A percentile compares a stretch with the other conserved stretches of the same genome.
phyloP scores from a whole-genome alignment of 2,888 invertebrate species.

The Parelbella ahira region DNA sequence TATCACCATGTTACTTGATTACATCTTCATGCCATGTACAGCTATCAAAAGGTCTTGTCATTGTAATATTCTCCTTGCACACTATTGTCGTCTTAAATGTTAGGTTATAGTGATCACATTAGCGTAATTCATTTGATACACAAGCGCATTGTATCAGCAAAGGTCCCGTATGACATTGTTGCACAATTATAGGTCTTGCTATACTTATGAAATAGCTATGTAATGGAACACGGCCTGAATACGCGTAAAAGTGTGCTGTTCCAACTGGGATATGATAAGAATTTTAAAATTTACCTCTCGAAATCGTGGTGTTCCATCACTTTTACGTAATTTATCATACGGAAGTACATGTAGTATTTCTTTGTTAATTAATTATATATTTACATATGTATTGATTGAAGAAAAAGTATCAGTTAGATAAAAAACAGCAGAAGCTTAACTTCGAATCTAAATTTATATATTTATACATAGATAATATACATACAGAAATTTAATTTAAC shows the following conservation, averaged over 20 bases:
- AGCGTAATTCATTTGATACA: too few relatives aligned
- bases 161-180: conserved; percentile 16
- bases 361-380: too few relatives aligned
- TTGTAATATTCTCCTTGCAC: conserved; percentile 9
- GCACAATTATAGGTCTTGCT: conserved; percentile 13
- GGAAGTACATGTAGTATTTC: too few relatives aligned
- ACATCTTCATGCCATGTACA: neutral
- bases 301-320: conserved; percentile 25
- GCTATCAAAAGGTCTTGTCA: conserved; percentile 4
- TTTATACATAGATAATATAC: too few relatives aligned
- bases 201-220: conserved; percentile 35
- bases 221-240: conserved; percentile 39
- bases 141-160: conserved; percentile 1
- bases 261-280: conserved; percentile 33
- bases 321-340: conserved; percentile 27
- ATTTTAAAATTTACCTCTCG: conserved; percentile 33
- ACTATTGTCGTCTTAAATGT: conserved; percentile 9
- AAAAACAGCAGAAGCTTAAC: too few relatives aligned
- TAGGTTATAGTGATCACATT: conserved; percentile 9
- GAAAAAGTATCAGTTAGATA: too few relatives aligned
- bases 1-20: neutral
- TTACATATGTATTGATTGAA: too few relatives aligned
- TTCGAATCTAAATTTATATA: too few relatives aligned
- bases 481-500: too few relatives aligned
- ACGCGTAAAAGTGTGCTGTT: conserved; percentile 30